Percentiles rank a stretch among this genome's conserved stretches.
These are phyloP conservation scores for Notodonta ziczac DNA, from an alignment of 2,888 invertebrate genomes.

Conservation along the genomic window DNA sequence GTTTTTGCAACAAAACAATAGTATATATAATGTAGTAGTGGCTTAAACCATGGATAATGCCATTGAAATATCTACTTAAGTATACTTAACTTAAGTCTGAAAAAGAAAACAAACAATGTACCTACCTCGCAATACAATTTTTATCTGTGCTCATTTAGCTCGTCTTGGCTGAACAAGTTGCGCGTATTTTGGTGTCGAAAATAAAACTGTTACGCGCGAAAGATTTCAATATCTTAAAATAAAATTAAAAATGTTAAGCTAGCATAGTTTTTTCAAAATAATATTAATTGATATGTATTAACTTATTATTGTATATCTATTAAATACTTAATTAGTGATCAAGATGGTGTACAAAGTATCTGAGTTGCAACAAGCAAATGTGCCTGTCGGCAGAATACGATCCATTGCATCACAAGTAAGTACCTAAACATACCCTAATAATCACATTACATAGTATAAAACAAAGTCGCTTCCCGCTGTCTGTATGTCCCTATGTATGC, in stretches of 20 bases:
- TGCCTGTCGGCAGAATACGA: conserved; percentile 51
- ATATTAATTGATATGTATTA: background rate
- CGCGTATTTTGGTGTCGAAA: conserved; percentile 6
- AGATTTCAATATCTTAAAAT: conserved; percentile 2
- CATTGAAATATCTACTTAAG: background rate
- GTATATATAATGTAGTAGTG: no score
- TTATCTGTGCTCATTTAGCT: conserved; percentile 19
- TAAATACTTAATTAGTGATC: background rate
- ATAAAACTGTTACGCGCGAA: background rate
- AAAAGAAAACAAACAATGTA: background rate
- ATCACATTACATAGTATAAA: background rate
- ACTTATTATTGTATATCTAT: background rate
- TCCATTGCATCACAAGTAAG: conserved; percentile 66
- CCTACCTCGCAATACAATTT: conserved; percentile 5
- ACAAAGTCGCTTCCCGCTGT: no score
- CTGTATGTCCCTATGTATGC: no score
- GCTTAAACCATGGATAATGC: background rate
- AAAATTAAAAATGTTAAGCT: background rate
- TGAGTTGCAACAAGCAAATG: conserved; percentile 40
- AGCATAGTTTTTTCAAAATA: background rate
- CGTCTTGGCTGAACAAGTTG: conserved; percentile 12
- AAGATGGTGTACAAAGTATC: conserved; percentile 66
- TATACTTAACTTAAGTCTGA: background rate
- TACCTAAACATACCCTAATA: background rate
- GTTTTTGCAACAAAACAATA: background rate